Evolutionary conservation across 2,113 vertebrate genomes (phyloP).

Genomic region (Bothrops jararaca): DNA sequence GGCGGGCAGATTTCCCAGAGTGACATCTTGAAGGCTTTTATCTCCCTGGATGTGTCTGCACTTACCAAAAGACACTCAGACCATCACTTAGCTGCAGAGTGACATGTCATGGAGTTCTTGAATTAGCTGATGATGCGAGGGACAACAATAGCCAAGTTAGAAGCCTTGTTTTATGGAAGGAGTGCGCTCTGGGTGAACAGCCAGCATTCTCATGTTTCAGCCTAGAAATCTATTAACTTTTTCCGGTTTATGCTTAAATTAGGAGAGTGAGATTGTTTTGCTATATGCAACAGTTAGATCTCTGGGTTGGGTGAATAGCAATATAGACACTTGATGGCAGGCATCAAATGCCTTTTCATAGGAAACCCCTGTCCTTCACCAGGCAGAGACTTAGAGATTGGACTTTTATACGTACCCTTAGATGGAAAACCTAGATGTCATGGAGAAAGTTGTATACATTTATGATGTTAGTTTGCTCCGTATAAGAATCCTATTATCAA

Average conservation of each 20-base stretch:
- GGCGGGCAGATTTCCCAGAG: not conserved
- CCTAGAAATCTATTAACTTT: fast-evolving
- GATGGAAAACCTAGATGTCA: not conserved
- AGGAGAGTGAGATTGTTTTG: not conserved
- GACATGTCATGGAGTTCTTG: not conserved
- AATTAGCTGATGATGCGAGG: not conserved
- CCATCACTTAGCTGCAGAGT: not conserved
- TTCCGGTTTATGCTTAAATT: not conserved
- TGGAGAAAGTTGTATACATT: not conserved
- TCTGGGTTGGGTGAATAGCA: not conserved
- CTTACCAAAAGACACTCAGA: slow-evolving; percentile 2
- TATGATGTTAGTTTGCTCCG: not conserved
- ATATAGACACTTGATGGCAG: not conserved
- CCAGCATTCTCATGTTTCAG: fast-evolving
- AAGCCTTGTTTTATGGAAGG: not conserved
- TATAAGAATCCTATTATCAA: not conserved
- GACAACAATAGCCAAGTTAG: not conserved
- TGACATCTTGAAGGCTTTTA: slow-evolving; percentile 3
- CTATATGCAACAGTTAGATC: not conserved
- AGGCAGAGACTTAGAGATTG: not conserved
- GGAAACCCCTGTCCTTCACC: not conserved
- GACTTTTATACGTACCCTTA: not conserved
- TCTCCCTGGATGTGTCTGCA: not conserved
- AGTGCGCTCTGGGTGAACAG: not conserved
- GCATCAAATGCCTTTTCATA: not conserved